Base-by-base conservation (phyloP, 1,140 invertebrate species). In the Hyposmocoma kahamanoa region DNA sequence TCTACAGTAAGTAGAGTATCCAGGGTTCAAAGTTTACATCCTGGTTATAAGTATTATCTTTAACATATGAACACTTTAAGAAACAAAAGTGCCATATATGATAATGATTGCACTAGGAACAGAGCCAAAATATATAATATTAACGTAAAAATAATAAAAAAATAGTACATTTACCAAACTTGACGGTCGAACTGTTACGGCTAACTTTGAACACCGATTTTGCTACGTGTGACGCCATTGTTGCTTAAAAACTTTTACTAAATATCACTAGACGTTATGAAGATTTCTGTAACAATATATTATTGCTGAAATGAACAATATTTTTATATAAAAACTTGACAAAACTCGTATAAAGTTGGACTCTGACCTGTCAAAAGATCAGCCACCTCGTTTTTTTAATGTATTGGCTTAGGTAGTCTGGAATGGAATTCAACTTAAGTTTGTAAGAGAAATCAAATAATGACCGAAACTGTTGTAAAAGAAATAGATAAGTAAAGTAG, bases 141-240 rank as follows among this genome's bases (percentile, higher is more conserved):
- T 39, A 50, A 30, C 5, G 28, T 17, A 15, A 24, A 39, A 39
- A 26, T 51, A n/a, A 22, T 22, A n/a, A 39, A 24, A 41, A 60
- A 58, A 59, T 53, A 42, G 11, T 28, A 45, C 41, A 62, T 53
- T 58, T 72, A 81, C 80, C 77, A 62, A 81, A 84, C 55, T 81
- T 84, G 41, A 61, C 59, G 17, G 74, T 72, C n/a, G 77, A 71
- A 47, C 61, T 62, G 19, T 65, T 64, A 51, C 65, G 59, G 51
- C 70, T 47, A 9, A 63, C 64, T 69, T 80, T 80, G 43, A 74
- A 28, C 9, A 84, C 57, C 22, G 67, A 70, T 74, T 78, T 84
- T 45, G 80, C 72, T 46, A 84, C 63, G 59, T 81, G 76, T 15
- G 80, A 76, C 59, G 80, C 77, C 80, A 84, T 84, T 32, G 21